A percentile compares a stretch with the other conserved stretches of the same genome.
These are phyloP conservation scores for Thermophis baileyi DNA, from an alignment of 2,113 vertebrate species.

Conservation along the genomic window DNA sequence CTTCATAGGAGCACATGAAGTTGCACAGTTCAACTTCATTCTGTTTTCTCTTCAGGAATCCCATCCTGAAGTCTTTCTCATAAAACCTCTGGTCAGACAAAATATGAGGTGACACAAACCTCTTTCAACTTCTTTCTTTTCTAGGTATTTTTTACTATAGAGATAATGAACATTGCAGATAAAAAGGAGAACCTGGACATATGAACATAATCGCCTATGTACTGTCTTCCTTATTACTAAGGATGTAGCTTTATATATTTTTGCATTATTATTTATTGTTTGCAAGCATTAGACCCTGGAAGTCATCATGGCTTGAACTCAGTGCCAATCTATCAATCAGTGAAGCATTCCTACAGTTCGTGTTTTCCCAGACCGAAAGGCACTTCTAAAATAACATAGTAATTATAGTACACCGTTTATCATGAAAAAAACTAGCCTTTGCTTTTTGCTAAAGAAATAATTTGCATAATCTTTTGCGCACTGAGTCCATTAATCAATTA, in stretches of 20 bases:
- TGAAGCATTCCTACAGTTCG: background rate
- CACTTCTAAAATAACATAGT: background rate
- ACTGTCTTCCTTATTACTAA: background rate
- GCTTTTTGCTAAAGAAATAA: background rate
- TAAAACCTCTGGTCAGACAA: background rate
- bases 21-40: background rate
- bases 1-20: background rate
- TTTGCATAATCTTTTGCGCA: background rate
- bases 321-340: background rate
- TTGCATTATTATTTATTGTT: background rate
- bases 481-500: background rate
- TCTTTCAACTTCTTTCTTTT: background rate
- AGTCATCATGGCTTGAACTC: background rate
- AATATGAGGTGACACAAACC: background rate
- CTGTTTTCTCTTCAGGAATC: background rate
- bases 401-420: background rate
- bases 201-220: background rate
- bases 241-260: background rate
- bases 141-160: background rate
- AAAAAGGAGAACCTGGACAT: background rate
- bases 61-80: background rate
- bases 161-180: background rate
- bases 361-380: background rate
- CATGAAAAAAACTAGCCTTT: background rate
- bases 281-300: background rate